Evolutionary conservation across 2,888 invertebrate genomes (phyloP), one percentile per base, ranked within the genome.

Genomic region (Cecidostiba fungosa): DNA sequence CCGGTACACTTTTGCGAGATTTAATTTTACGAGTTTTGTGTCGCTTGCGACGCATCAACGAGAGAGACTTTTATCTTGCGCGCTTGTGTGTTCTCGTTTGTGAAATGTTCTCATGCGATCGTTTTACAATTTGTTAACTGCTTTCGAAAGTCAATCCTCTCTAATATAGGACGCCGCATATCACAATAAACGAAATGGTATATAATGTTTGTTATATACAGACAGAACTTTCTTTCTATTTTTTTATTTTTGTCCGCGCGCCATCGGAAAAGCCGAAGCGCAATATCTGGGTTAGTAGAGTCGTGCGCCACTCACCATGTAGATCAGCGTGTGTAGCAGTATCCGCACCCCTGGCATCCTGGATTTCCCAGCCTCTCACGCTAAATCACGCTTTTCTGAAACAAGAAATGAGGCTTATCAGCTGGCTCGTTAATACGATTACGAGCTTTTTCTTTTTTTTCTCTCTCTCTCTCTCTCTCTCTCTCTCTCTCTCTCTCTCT

Each of bases 301-400:
- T 59, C n/a, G 16, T 70, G 19, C 43, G 14, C 8, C 39, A 91
- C 91, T 92, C 88, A 93, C 93, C 92, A 92, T 92, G 90, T 92
- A 93, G 92, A 93, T 93, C 91, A 93, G 92, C 92, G 92, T 90
- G 90, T 91, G 91, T 91, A 93, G 92, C 91, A 93, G 91, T 91
- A 91, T 93, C 92, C 92, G 91, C 92, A 92, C 91, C 91, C 92
- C 91, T 92, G 91, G 92, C 89, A 93, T 93, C 91, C 92, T 93
- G 93, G 92, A 91, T 92, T 92, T 90, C 91, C 92, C 91, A 91
- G 91, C 92, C 92, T 92, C 91, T 92, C 92, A 91, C 93, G 93
- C 92, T 91, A 91, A 92, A 91, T 89, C 89, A 88, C 88, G 88
- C 88, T 88, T 87, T 89, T 87, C 85, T 89, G 88, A 79, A 85